Evolutionary conservation across 1,140 invertebrate species (phyloP), one percentile per base, ranked within the genome.

Genomic region (Diachasma alloeum): DNA sequence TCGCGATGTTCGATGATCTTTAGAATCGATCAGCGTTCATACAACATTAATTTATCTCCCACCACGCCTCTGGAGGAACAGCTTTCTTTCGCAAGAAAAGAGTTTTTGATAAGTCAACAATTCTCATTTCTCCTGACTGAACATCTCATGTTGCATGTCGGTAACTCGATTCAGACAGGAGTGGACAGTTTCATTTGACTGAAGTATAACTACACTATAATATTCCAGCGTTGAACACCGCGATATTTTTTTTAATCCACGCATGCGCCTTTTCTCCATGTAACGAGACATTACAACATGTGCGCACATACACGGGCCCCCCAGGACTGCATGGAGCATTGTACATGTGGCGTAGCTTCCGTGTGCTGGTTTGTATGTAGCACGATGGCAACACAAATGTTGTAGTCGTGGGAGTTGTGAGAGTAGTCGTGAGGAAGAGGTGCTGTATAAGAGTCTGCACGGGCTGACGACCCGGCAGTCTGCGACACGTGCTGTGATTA

Each of bases 391-490:
- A 4, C 3, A 19, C 10, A 22, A 10, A 63, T 63, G n/a, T 42
- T 26, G 69, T 24, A 26, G 66, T 39, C 48, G 56, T 42, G 24
- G 42, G 73, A 24, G 37, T 31, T 48, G 44, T 13, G 31, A 26
- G 11, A 56, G 71, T 63, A 48, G n/a, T 36, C 5, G 31, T 73
- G 46, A 31, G 36, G 10, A 19, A 39, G 70, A 46, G 26, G 15
- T 31, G 46, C 53, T 78, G 80, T 85, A 85, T 83, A 80, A 83
- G 78, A 76, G 80, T 66, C 17, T 59, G 59, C 56, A 70, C 76
- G 76, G 81, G 75, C 79, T 84, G 81, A 78, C 84, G 78, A 84
- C 80, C 79, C 77, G 72, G n/a, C 78, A 83, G 80, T 83, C 79
- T 84, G 78, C 74, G 44, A 77, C 83, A 84, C 81, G 79, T 84